These are phyloP conservation scores for Bhutanitis thaidina DNA, from an alignment of 2,888 invertebrate genomes.

Conservation along the genomic window DNA sequence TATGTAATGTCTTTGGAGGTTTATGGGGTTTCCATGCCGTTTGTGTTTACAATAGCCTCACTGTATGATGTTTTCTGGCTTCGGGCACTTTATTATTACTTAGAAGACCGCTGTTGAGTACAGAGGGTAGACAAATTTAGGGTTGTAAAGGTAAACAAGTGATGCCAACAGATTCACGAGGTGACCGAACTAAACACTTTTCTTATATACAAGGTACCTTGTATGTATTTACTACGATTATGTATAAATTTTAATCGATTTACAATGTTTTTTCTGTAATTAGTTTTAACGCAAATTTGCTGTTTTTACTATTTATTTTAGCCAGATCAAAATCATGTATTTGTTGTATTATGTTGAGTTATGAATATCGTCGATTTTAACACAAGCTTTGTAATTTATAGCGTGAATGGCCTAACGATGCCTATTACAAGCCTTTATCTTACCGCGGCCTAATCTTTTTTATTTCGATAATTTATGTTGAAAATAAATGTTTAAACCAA, in stretches of 20 bases:
- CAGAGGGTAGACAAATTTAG: slow-evolving; percentile 52
- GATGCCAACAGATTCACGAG: slow-evolving; percentile 9
- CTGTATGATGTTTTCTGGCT: slow-evolving; percentile 77
- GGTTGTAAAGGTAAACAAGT: slow-evolving; percentile 68
- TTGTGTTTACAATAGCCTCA: slow-evolving; percentile 54
- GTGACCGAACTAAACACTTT: background rate
- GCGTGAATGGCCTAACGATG: slow-evolving; percentile 41
- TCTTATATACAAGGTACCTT: background rate
- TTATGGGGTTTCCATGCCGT: slow-evolving; percentile 58
- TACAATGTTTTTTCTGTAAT: too few species aligned
- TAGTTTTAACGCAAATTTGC: too few species aligned
- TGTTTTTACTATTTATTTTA: too few species aligned
- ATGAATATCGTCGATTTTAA: slow-evolving; percentile 11
- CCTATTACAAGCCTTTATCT: slow-evolving; percentile 46
- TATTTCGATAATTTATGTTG: slow-evolving; percentile 27
- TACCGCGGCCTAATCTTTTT: slow-evolving; percentile 34
- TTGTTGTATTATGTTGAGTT: slow-evolving; percentile 9
- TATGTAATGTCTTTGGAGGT: slow-evolving; percentile 67
- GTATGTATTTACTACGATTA: too few species aligned
- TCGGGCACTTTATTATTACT: slow-evolving; percentile 79
- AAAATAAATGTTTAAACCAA: slow-evolving; percentile 17
- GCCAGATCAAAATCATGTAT: too few species aligned
- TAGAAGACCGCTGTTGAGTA: slow-evolving; percentile 57
- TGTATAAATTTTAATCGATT: too few species aligned
- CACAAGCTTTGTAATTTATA: slow-evolving; percentile 59